Percentiles rank a stretch among this genome's conserved stretches.
phyloP scores from a whole-genome alignment of 1,140 invertebrate genomes.

The Drosophila pachea region DNA sequence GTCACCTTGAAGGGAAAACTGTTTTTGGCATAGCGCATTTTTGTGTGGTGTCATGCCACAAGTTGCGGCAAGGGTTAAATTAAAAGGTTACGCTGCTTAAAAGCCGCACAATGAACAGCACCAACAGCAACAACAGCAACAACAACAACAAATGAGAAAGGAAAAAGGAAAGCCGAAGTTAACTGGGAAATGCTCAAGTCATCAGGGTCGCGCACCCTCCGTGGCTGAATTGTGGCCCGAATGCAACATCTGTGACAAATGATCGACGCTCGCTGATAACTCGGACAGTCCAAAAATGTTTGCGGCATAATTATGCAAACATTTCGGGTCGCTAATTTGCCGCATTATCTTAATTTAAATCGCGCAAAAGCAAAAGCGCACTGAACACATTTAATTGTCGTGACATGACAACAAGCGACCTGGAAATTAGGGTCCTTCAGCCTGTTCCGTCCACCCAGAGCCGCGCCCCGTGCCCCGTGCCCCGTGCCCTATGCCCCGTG shows the following conservation, averaged over 20 bases:
- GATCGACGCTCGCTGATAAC: constrained; percentile 60
- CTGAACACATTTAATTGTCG: constrained; percentile 71
- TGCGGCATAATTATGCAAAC: constrained; percentile 70
- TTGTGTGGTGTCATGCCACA: constrained; percentile 66
- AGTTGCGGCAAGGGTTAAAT: constrained; percentile 64
- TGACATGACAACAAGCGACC: constrained; percentile 70
- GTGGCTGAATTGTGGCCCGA: constrained; percentile 45
- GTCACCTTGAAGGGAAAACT: constrained; percentile 62
- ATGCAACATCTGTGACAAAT: constrained; percentile 68
- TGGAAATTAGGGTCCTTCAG: constrained; percentile 67
- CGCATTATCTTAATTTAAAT: constrained; percentile 75
- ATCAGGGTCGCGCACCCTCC: constrained; percentile 50
- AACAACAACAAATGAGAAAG: neutral
- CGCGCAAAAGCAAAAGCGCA: constrained; percentile 72
- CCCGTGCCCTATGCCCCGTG: too few species aligned
- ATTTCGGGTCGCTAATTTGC: constrained; percentile 74
- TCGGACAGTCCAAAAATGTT: constrained; percentile 50
- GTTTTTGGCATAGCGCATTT: constrained; percentile 43
- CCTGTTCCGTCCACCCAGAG: constrained; percentile 26
- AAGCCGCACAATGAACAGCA: constrained; percentile 41
- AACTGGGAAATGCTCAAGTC: constrained; percentile 61
- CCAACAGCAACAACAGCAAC: neutral
- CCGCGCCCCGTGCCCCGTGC: too few species aligned
- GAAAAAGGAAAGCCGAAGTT: neutral
- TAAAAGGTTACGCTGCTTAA: constrained; percentile 65